Percentiles rank a stretch among this genome's conserved stretches.
Evolutionary conservation across 2,888 invertebrate species (phyloP).

Genomic region (Acronicta alni): DNA sequence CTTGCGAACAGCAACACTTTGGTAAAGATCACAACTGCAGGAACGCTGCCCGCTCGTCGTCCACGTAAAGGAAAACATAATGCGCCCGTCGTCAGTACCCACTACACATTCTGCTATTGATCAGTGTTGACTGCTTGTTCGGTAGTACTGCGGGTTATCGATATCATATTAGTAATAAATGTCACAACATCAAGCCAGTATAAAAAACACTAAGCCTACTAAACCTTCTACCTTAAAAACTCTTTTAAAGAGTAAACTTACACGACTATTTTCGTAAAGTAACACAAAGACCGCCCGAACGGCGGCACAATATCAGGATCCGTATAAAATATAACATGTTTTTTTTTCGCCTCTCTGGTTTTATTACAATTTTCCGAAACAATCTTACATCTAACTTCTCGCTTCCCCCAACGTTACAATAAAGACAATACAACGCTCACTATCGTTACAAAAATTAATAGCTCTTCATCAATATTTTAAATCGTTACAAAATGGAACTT

Average conservation of each 20-base stretch:
- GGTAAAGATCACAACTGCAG: constrained; percentile 80
- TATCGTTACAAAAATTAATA: constrained; percentile 82
- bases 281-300: constrained; percentile 75
- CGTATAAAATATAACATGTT: constrained; percentile 87
- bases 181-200: constrained; percentile 90
- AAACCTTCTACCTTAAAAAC: constrained; percentile 88
- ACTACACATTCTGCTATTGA: constrained; percentile 87
- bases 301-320: constrained; percentile 78
- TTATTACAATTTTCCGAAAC: constrained; percentile 89
- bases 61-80: constrained; percentile 71
- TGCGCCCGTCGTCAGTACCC: constrained; percentile 68
- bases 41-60: constrained; percentile 73
- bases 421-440: constrained; percentile 87
- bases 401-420: constrained; percentile 84
- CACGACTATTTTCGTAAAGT: constrained; percentile 84
- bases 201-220: constrained; percentile 90
- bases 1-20: constrained; percentile 87
- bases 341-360: constrained; percentile 79
- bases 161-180: constrained; percentile 83
- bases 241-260: constrained; percentile 89
- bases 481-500: constrained; percentile 84
- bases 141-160: constrained; percentile 78
- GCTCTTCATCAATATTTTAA: constrained; percentile 76
- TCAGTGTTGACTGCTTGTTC: constrained; percentile 82
- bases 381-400: constrained; percentile 80